Evolutionary conservation across 2,888 invertebrate genomes (phyloP).

Genomic region (Eupithecia exiguata): DNA sequence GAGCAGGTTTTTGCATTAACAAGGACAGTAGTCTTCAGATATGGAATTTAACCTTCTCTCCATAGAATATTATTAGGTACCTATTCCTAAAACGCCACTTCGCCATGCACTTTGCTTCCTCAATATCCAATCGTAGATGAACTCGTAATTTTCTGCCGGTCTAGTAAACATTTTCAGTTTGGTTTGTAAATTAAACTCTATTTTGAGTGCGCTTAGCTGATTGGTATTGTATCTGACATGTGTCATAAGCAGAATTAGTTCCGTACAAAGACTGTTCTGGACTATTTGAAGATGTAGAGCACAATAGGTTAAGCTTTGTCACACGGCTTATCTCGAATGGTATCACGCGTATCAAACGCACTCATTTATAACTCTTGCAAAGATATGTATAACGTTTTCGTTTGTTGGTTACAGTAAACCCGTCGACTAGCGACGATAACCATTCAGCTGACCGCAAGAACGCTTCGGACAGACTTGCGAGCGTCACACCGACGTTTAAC

Average conservation of each 20-base stretch:
- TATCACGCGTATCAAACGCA: constrained; percentile 72
- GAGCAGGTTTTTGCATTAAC: not conserved
- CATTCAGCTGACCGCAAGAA: constrained; percentile 62
- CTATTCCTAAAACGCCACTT: constrained; percentile 6
- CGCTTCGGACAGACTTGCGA: constrained; percentile 58
- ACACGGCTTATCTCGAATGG: constrained; percentile 65
- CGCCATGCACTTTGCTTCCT: not conserved
- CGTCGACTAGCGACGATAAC: constrained; percentile 63
- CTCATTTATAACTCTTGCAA: constrained; percentile 55
- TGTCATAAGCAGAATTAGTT: constrained; percentile 24
- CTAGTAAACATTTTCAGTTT: not conserved
- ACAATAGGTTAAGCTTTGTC: constrained; percentile 48
- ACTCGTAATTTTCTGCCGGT: not conserved
- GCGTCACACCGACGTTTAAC: constrained; percentile 65
- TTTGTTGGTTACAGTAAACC: constrained; percentile 68
- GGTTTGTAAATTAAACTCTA: constrained; percentile 12
- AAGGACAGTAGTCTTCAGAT: not conserved
- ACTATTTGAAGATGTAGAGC: constrained; percentile 48
- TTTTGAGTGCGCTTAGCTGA: constrained; percentile 16
- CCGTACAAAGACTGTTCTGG: constrained; percentile 24
- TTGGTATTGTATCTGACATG: constrained; percentile 17
- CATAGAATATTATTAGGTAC: not conserved
- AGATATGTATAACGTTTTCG: constrained; percentile 29
- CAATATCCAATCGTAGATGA: not conserved
- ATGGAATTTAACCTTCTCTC: not conserved